Conservation (phyloP, 2,113 vertebrate species). For the Scolopax mira region DNA sequence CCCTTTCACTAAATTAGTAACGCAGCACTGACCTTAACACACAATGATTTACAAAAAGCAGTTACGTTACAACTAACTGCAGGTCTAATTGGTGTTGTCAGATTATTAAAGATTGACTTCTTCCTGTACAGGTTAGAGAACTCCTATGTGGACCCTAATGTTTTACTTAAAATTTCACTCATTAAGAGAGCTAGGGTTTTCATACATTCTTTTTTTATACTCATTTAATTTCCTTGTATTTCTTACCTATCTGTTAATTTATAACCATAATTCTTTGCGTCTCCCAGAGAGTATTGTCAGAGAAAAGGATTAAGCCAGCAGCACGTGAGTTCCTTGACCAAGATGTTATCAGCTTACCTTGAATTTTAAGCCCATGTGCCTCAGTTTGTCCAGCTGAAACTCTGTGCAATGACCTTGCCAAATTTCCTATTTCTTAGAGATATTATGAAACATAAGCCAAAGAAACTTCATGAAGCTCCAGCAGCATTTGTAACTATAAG, state of each 20-base stretch:
- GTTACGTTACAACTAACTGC: not conserved
- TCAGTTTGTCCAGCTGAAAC: not conserved
- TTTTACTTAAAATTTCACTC: not conserved
- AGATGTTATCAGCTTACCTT: not conserved
- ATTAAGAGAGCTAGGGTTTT: not conserved
- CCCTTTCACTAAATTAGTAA: not conserved
- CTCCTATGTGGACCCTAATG: not conserved
- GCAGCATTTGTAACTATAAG: not conserved
- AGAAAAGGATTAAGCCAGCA: not conserved
- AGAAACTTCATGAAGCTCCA: not conserved
- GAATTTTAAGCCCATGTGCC: not conserved
- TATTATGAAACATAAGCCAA: not conserved
- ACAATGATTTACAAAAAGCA: not conserved
- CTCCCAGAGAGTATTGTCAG: not conserved
- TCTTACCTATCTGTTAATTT: not conserved
- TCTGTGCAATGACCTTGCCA: not conserved
- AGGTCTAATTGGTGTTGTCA: not conserved
- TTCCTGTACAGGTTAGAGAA: not conserved
- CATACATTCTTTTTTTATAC: accelerated
- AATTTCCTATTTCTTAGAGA: not conserved
- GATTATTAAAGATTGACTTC: not conserved
- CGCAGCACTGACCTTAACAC: not conserved
- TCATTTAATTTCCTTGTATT: not conserved
- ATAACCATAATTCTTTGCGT: not conserved
- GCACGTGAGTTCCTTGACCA: not conserved